A percentile compares a stretch with the other conserved stretches of the same genome.
Conservation (phyloP, 2,888 invertebrate species). For the Parapristionchus giblindavisi region DNA sequence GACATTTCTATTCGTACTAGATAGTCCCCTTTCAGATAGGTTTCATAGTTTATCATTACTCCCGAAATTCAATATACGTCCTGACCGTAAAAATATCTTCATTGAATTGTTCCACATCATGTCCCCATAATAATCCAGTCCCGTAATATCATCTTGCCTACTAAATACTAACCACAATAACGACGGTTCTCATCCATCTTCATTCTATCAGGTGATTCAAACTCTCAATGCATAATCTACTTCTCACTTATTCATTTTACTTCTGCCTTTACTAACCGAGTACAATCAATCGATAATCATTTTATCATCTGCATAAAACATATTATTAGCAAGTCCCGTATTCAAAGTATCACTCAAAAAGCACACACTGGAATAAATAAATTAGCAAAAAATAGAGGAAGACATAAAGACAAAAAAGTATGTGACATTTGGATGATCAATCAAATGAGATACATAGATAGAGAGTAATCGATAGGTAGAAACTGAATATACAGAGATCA, state of each 20-base stretch:
- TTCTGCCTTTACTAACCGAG: not conserved
- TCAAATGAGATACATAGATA: too few species aligned
- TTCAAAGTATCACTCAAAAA: too few species aligned
- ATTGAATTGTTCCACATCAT: too few species aligned
- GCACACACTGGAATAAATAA: too few species aligned
- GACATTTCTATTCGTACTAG: slow-evolving; percentile 57
- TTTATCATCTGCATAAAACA: not conserved
- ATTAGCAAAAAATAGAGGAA: too few species aligned
- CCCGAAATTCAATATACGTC: too few species aligned
- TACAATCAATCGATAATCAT: not conserved
- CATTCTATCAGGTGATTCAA: not conserved
- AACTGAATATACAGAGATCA: too few species aligned
- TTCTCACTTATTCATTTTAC: not conserved
- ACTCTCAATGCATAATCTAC: not conserved
- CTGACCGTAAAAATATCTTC: too few species aligned
- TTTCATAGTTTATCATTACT: slow-evolving; percentile 15
- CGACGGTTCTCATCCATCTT: not conserved
- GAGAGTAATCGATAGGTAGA: too few species aligned
- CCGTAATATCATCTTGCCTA: slow-evolving; percentile 12
- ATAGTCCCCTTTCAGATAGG: not conserved
- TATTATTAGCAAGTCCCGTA: not conserved
- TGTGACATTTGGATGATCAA: too few species aligned
- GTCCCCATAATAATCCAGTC: not conserved
- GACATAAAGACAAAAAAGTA: too few species aligned
- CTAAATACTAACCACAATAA: not conserved